Percentiles rank a stretch among this genome's conserved stretches.
Conservation (phyloP, 2,113 vertebrate species). For the Abramis brama region DNA sequence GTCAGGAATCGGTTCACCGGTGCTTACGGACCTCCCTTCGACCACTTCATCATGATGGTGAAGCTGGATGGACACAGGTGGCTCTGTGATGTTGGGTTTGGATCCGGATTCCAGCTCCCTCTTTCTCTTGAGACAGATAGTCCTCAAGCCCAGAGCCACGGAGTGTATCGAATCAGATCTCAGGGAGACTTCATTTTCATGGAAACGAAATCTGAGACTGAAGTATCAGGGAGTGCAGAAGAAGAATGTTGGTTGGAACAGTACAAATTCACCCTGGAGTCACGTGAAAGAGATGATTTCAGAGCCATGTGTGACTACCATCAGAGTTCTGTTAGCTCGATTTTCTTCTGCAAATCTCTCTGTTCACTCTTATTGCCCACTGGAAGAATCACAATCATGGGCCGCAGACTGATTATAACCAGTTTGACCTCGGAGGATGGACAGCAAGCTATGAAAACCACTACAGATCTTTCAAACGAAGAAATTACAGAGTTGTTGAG, state of each 20-base stretch:
- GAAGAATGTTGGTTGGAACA: slow-evolving; percentile 59
- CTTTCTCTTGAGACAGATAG: slow-evolving; percentile 69
- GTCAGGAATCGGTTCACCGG: slow-evolving; percentile 63
- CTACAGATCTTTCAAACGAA: slow-evolving; percentile 66
- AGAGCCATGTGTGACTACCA: slow-evolving; percentile 76
- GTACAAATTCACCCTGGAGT: slow-evolving; percentile 77
- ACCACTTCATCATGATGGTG: slow-evolving; percentile 74
- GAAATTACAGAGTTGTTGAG: slow-evolving; percentile 71
- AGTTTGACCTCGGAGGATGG: slow-evolving; percentile 52
- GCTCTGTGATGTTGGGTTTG: slow-evolving; percentile 78
- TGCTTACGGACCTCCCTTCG: slow-evolving; percentile 71
- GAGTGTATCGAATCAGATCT: slow-evolving; percentile 68
- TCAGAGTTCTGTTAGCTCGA: slow-evolving; percentile 72
- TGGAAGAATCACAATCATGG: slow-evolving; percentile 72
- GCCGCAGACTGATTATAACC: slow-evolving; percentile 66
- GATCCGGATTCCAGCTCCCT: slow-evolving; percentile 63
- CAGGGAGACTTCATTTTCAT: slow-evolving; percentile 54
- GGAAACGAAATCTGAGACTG: slow-evolving; percentile 61
- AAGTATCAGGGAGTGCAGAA: background rate
- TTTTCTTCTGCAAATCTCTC: slow-evolving; percentile 77
- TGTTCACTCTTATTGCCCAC: slow-evolving; percentile 68
- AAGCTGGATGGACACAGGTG: slow-evolving; percentile 64
- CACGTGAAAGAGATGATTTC: slow-evolving; percentile 70
- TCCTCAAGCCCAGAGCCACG: slow-evolving; percentile 69
- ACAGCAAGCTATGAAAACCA: slow-evolving; percentile 48